Percentiles rank a stretch among this genome's conserved stretches.
Conservation (phyloP, 2,888 invertebrate species). For the Thalpophila matura region DNA sequence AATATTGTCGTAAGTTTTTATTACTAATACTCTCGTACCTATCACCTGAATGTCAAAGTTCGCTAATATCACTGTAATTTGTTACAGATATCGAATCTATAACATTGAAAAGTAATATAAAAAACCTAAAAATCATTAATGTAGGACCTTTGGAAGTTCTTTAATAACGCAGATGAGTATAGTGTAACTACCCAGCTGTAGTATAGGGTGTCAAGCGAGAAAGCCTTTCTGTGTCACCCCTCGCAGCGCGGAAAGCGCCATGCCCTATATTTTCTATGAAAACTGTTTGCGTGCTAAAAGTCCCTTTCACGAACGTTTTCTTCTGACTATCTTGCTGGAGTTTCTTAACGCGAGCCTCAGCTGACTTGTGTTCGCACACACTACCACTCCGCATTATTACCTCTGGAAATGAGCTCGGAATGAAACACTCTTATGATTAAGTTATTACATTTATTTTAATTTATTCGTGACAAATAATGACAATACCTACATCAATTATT, state of each 20-base stretch:
- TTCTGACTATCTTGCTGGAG: constrained; percentile 49
- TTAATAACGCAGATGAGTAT: constrained; percentile 76
- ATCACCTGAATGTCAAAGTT: background rate
- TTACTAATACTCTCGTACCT: background rate
- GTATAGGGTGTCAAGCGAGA: constrained; percentile 75
- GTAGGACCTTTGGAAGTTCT: constrained; percentile 61
- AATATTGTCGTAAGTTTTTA: constrained; percentile 12
- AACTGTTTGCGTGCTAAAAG: constrained; percentile 77
- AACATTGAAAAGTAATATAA: constrained; percentile 12
- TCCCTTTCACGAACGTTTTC: constrained; percentile 66
- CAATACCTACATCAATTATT: constrained; percentile 80
- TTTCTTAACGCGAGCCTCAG: constrained; percentile 56
- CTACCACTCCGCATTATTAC: constrained; percentile 27
- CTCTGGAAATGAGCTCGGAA: constrained; percentile 51
- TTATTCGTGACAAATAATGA: constrained; percentile 87
- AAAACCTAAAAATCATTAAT: constrained; percentile 35
- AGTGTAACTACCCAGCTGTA: constrained; percentile 55
- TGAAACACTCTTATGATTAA: constrained; percentile 64
- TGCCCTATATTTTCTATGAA: constrained; percentile 85
- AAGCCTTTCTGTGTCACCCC: constrained; percentile 85
- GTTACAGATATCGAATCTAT: constrained; percentile 1
- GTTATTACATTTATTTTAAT: constrained; percentile 84
- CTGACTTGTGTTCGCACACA: constrained; percentile 31
- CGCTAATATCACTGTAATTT: background rate
- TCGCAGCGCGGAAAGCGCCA: constrained; percentile 73